Base-by-base conservation (phyloP, 2,888 invertebrate genomes). In the Acanthosepion esculentum region DNA sequence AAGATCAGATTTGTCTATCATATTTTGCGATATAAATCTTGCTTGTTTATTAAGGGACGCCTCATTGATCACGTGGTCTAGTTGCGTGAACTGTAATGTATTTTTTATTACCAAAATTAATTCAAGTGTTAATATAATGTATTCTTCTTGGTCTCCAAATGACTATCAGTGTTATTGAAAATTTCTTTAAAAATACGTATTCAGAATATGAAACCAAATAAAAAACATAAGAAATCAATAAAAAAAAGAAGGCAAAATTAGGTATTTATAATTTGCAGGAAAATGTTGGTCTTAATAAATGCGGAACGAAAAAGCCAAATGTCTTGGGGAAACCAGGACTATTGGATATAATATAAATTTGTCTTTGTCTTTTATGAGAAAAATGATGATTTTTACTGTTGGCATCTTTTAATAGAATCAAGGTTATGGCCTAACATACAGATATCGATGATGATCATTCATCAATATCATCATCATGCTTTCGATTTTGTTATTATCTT, bases 341-440 rank as follows among this genome's bases (percentile, higher is more conserved):
- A 15, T 78, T 12, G 15, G n/a, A 78, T 78, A n/a, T 78, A 78
- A 23, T n/a, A 4, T 3, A n/a, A 12, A 12, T n/a, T 78, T n/a
- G 12, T 33, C 15, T n/a, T 78, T n/a, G 12, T 33, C 15, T 78
- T 78, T n/a, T 78, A 78, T 78, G 33, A n/a, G 33, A 78, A 12
- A 12, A n/a, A n/a, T 78, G 10, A 78, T n/a, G 78, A 6, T 78
- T 33, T 8, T 15, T 78, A 33, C 15, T n/a, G n/a, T 78, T n/a
- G n/a, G 18, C 15, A 78, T 78, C 12, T n/a, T 78, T n/a, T 12
- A 78, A 78, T 78, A n/a, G 15, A 78, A 78, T n/a, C n/a, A 33
- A 78, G 15, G 78, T 78, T 78, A 78, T 78, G 78, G 78, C 78
- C n/a, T 78, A 78, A 78, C 78, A 78, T 78, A 78, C 78, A 33